Evolutionary conservation across 2,797 vertebrate genomes (phyloP).

Genomic region (Sorex maritimensis): DNA sequence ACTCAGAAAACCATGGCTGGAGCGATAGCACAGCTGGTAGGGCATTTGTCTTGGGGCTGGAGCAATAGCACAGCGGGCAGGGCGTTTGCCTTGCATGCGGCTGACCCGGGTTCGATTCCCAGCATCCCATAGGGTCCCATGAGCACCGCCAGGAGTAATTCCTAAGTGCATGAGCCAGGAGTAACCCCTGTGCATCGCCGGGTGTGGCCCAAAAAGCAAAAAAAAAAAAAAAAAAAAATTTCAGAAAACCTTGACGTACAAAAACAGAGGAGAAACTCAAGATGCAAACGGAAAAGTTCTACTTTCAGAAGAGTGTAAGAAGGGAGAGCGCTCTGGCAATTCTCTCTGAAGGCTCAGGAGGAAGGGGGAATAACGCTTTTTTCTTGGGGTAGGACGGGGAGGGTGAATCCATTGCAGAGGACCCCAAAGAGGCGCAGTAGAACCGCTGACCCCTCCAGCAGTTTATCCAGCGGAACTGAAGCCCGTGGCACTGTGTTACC

Average conservation of each 20-base stretch:
- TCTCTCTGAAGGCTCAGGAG: neutral
- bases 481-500: neutral
- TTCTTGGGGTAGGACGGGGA: neutral
- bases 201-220: too few species aligned
- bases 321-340: slow-evolving; percentile 14
- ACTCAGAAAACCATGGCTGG: neutral
- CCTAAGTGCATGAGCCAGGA: too few species aligned
- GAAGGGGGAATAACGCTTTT: neutral
- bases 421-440: slow-evolving; percentile 15
- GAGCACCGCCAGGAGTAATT: too few species aligned
- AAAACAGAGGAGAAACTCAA: slow-evolving; percentile 43
- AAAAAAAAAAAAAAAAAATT: neutral
- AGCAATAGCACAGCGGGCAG: too few species aligned
- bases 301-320: slow-evolving; percentile 59
- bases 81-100: too few species aligned
- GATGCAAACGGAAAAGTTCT: slow-evolving; percentile 37
- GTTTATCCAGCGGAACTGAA: slow-evolving; percentile 16
- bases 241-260: slow-evolving; percentile 32
- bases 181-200: too few species aligned
- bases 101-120: too few species aligned
- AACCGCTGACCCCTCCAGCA: neutral
- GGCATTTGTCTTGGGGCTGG: too few species aligned
- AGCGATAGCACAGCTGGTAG: too few species aligned
- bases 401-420: neutral
- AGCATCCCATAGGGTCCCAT: too few species aligned